Percentiles rank a stretch among this genome's conserved stretches.
Evolutionary conservation across 2,888 invertebrate genomes (phyloP).

Genomic region (Melanostoma scalare): DNA sequence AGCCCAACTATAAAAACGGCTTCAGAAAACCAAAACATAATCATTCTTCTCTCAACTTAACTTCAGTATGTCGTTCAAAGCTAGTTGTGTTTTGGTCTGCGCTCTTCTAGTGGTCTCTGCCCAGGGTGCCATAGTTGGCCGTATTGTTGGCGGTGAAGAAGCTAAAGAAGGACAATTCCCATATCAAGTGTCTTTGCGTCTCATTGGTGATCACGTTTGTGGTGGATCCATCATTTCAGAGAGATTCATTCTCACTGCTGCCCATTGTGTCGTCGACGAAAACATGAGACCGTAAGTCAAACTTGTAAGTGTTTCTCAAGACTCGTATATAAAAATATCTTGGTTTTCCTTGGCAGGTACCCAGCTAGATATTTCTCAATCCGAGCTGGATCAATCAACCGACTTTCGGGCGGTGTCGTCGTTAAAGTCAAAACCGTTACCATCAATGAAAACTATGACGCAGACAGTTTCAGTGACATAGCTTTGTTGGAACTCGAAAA

Average conservation of each 20-base stretch:
- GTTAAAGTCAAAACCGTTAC: slow-evolving; percentile 75
- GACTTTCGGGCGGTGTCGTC: slow-evolving; percentile 77
- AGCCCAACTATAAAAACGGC: slow-evolving; percentile 38
- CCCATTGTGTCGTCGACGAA: slow-evolving; percentile 77
- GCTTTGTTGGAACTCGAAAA: slow-evolving; percentile 77
- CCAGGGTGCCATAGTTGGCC: slow-evolving; percentile 62
- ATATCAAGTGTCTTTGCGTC: slow-evolving; percentile 79
- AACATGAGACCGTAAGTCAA: slow-evolving; percentile 35
- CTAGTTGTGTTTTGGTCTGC: slow-evolving; percentile 12
- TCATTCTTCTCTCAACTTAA: neutral
- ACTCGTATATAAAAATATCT: neutral
- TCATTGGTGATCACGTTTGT: slow-evolving; percentile 76
- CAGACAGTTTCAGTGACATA: slow-evolving; percentile 74
- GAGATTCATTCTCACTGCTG: slow-evolving; percentile 77
- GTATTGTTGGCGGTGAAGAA: slow-evolving; percentile 77
- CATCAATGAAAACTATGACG: slow-evolving; percentile 76
- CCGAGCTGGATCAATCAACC: slow-evolving; percentile 80
- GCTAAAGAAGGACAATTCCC: slow-evolving; percentile 80
- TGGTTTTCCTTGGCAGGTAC: slow-evolving; percentile 73
- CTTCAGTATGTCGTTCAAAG: slow-evolving; percentile 48
- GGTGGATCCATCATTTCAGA: slow-evolving; percentile 76
- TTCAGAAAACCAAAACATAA: neutral
- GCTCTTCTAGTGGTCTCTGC: slow-evolving; percentile 32
- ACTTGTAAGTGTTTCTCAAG: neutral
- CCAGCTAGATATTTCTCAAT: slow-evolving; percentile 76